Percentiles rank a stretch among this genome's conserved stretches.
phyloP scores from a whole-genome alignment of 2,797 vertebrate genomes.

The Cirrhinus molitorella region DNA sequence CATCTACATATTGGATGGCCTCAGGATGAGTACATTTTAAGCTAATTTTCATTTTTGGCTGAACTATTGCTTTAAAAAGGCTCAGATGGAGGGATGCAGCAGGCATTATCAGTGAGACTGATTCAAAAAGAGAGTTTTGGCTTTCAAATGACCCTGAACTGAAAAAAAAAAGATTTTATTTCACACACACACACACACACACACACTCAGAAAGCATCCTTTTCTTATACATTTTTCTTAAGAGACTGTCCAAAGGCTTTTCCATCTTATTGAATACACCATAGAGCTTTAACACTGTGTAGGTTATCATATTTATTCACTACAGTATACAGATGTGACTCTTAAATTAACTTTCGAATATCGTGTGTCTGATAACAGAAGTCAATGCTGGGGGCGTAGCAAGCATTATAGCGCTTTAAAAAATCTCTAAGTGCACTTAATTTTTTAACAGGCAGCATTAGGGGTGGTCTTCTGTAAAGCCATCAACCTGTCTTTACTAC shows the following conservation, averaged over 20 bases:
- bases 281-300: background rate
- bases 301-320: constrained; percentile 24
- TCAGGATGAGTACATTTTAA: background rate
- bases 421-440: constrained; percentile 22
- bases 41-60: background rate
- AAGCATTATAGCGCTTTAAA: background rate
- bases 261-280: constrained; percentile 4
- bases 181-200: constrained; percentile 22
- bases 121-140: constrained; percentile 49
- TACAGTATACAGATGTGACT: background rate
- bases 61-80: background rate
- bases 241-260: constrained; percentile 16
- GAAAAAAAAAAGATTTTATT: constrained; percentile 48
- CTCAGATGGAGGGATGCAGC: constrained; percentile 19
- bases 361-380: background rate
- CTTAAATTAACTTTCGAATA: constrained; percentile 26
- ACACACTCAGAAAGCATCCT: constrained; percentile 35
- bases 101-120: constrained; percentile 49
- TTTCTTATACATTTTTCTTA: constrained; percentile 9
- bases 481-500: constrained; percentile 9
- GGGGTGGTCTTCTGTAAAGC: constrained; percentile 8
- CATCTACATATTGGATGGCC: background rate
- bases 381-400: background rate
- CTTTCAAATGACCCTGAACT: constrained; percentile 36
- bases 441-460: background rate